Conservation (phyloP, 1,140 invertebrate species). For the Zaprionus ornatus region DNA sequence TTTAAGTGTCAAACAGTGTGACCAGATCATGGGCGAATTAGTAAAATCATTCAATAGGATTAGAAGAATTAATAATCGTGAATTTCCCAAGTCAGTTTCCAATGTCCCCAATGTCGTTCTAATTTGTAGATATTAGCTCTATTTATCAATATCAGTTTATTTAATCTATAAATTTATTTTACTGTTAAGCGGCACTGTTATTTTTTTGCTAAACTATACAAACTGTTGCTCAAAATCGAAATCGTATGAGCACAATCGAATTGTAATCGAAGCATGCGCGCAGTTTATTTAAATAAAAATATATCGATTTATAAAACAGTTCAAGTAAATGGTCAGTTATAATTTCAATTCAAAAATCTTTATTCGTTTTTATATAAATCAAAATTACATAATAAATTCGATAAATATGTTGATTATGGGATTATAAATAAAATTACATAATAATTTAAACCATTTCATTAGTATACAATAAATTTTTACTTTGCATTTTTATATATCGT, state of each 20-base stretch:
- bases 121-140: neutral
- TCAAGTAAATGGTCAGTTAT: neutral
- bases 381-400: constrained; percentile 80
- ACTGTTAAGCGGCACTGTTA: neutral
- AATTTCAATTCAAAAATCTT: constrained; percentile 66
- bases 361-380: constrained; percentile 75
- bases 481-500: constrained; percentile 46
- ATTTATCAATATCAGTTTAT: neutral
- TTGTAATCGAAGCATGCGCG: neutral
- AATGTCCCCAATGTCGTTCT: neutral
- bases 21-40: neutral
- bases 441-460: constrained; percentile 71
- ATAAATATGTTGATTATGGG: constrained; percentile 77
- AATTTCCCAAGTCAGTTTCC: neutral
- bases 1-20: constrained; percentile 27
- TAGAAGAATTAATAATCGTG: neutral
- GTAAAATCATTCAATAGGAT: neutral
- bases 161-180: neutral
- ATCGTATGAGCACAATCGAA: neutral
- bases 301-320: neutral
- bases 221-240: neutral
- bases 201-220: neutral
- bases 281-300: neutral
- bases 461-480: constrained; percentile 65
- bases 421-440: constrained; percentile 73